Conservation (phyloP, 2,797 vertebrate species). For the Tapera naevia region DNA sequence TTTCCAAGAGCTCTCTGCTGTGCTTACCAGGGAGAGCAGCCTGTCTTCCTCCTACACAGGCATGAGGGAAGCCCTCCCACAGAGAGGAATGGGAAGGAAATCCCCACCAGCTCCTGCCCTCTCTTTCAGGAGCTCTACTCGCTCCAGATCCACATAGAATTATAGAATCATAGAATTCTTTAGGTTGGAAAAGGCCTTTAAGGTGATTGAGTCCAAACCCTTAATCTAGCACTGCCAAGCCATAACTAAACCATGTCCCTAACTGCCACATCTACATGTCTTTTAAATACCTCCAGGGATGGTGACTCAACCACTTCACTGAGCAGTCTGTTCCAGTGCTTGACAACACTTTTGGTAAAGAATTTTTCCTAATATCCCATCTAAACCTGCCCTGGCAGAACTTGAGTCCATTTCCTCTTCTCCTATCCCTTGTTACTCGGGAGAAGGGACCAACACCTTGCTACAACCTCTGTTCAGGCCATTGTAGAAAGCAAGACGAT, state of each 20-base stretch:
- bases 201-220: not conserved
- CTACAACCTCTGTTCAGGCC: not conserved
- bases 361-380: no score
- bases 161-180: not conserved
- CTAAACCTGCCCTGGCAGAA: no score
- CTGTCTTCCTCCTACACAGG: not conserved
- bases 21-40: not conserved
- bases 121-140: not conserved
- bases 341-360: no score
- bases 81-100: not conserved
- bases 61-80: not conserved
- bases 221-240: not conserved
- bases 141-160: not conserved
- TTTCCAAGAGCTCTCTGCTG: not conserved
- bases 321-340: no score
- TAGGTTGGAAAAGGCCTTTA: not conserved
- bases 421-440: not conserved
- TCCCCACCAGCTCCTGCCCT: not conserved
- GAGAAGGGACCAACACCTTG: not conserved
- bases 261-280: not conserved
- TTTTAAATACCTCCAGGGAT: not conserved
- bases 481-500: not conserved
- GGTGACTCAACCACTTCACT: not conserved
- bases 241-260: not conserved
- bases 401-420: no score